Conservation (phyloP, 2,113 vertebrate species). For the Crotalus helleri region DNA sequence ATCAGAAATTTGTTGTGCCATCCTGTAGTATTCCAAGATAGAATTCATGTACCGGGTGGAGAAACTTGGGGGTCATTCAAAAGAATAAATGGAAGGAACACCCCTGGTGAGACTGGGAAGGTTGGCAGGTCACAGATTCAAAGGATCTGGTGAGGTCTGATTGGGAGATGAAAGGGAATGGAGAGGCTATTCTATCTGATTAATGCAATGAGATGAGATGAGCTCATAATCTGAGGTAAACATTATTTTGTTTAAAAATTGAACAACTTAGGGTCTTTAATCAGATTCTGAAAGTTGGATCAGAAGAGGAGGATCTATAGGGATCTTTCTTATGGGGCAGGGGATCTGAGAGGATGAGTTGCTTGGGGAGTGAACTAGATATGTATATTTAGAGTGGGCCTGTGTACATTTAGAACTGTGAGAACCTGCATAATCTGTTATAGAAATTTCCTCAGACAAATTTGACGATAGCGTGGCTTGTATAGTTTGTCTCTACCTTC, state of each 20-base stretch:
- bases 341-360: not conserved
- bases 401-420: not conserved
- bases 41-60: not conserved
- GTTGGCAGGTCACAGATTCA: not conserved
- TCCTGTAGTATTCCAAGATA: not conserved
- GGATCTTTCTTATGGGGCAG: not conserved
- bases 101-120: not conserved
- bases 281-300: not conserved
- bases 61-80: not conserved
- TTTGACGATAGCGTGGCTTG: not conserved
- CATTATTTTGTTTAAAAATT: not conserved
- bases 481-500: not conserved
- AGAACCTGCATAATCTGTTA: not conserved
- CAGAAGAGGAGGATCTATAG: not conserved
- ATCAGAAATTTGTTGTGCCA: not conserved
- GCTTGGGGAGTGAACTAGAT: not conserved
- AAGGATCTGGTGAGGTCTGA: not conserved
- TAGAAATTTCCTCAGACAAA: not conserved
- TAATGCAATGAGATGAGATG: not conserved
- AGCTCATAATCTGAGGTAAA: not conserved
- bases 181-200: not conserved
- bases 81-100: not conserved
- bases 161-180: not conserved
- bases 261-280: not conserved
- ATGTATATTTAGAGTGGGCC: not conserved